Percentiles rank a stretch among this genome's conserved stretches.
These are phyloP conservation scores for Styela clava DNA, from an alignment of 23 tunicate genomes.

Conservation along the genomic window DNA sequence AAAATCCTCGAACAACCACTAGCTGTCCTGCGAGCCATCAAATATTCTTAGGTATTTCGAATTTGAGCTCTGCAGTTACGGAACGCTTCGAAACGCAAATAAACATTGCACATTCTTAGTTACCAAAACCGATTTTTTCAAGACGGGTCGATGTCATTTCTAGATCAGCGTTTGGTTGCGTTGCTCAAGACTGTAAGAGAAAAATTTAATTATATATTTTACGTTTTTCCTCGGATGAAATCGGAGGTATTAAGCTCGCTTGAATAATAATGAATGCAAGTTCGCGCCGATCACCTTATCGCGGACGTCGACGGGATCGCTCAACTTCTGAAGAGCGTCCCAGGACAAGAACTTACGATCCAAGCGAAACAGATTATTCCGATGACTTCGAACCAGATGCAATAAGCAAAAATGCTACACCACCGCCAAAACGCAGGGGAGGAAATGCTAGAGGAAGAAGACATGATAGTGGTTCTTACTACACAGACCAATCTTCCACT, in stretches of 20 bases:
- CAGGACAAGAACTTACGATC: not conserved
- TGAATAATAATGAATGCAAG: not conserved
- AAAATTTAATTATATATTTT: no score
- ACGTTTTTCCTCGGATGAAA: no score
- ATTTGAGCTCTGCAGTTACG: not conserved
- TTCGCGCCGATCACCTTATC: not conserved
- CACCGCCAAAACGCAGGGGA: not conserved
- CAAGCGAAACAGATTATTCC: slow-evolving; percentile 5
- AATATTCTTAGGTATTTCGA: no score
- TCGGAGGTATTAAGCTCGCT: no score
- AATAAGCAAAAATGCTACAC: not conserved
- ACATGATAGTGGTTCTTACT: not conserved
- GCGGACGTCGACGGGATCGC: slow-evolving; percentile 11
- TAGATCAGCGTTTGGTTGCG: no score
- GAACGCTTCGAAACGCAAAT: not conserved
- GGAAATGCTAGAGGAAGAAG: not conserved
- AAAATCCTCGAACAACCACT: no score
- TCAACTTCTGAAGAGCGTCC: slow-evolving; percentile 20
- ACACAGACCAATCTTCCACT: slow-evolving; percentile 8
- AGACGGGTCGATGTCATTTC: no score
- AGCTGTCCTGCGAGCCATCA: no score
- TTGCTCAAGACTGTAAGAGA: no score
- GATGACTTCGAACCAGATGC: slow-evolving; percentile 20
- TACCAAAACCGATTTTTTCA: no score
- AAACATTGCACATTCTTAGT: not conserved